Evolutionary conservation across 2,888 invertebrate species (phyloP).

Genomic region (Ichneumoninae sp.): DNA sequence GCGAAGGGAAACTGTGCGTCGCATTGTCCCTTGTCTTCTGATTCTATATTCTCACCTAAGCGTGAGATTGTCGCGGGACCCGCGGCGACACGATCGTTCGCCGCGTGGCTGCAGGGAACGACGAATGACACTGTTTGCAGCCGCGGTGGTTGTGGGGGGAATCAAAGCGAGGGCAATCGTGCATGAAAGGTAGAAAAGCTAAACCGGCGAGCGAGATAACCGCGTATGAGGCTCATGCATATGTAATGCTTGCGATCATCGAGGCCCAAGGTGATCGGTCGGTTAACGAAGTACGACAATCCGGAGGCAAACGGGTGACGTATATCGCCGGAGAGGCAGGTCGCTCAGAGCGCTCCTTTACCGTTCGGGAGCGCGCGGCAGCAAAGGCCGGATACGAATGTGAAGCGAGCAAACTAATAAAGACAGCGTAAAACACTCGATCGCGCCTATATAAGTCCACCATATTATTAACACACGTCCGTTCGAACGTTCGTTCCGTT

Average conservation of each 20-base stretch:
- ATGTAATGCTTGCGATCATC: slow-evolving; percentile 24
- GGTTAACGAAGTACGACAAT: slow-evolving; percentile 44
- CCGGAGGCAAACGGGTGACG: slow-evolving; percentile 46
- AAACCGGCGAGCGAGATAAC: slow-evolving; percentile 3
- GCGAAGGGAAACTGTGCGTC: neutral
- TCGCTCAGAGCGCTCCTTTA: neutral
- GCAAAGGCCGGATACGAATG: slow-evolving; percentile 28
- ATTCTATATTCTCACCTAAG: slow-evolving; percentile 30
- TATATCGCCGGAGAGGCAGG: slow-evolving; percentile 43
- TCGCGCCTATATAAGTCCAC: slow-evolving; percentile 45
- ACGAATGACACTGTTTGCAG: slow-evolving; percentile 25
- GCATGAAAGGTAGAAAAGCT: neutral
- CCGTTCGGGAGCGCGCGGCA: neutral
- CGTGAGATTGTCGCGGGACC: slow-evolving; percentile 42
- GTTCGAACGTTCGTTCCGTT: slow-evolving; percentile 56
- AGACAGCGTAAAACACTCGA: slow-evolving; percentile 29
- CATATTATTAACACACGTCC: slow-evolving; percentile 53
- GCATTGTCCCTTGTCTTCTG: slow-evolving; percentile 24
- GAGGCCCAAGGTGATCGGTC: slow-evolving; percentile 51
- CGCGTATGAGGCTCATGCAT: slow-evolving; percentile 10
- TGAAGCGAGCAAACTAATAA: slow-evolving; percentile 20
- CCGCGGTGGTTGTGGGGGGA: neutral
- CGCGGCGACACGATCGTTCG: slow-evolving; percentile 17
- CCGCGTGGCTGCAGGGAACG: neutral
- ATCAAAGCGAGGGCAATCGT: slow-evolving; percentile 30